phyloP scores from a whole-genome alignment of 2,113 vertebrate genomes.

The Lamprologus speciosus region DNA sequence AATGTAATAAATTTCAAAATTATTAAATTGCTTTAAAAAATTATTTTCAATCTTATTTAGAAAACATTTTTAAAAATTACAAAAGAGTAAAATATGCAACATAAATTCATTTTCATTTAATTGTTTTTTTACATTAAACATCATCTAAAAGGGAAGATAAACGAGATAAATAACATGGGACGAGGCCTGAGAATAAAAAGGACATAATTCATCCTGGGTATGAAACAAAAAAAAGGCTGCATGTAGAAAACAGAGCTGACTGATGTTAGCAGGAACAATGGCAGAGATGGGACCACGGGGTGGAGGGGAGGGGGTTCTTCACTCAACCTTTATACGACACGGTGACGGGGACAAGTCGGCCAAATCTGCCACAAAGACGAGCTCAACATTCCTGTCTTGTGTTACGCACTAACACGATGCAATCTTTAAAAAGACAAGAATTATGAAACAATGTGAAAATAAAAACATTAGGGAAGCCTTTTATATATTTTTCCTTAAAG shows the following conservation, averaged over 20 bases:
- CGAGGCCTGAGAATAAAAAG: background rate
- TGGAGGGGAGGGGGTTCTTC: background rate
- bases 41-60: background rate
- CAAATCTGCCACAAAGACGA: slow-evolving; percentile 26
- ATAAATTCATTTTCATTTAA: background rate
- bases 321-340: slow-evolving; percentile 6
- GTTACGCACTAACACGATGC: background rate
- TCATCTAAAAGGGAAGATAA: background rate
- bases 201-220: background rate
- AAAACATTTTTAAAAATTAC: background rate
- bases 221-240: background rate
- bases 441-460: background rate
- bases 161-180: background rate
- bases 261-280: slow-evolving; percentile 20
- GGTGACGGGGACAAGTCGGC: background rate
- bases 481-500: background rate
- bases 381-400: background rate
- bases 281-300: background rate
- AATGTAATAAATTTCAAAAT: background rate
- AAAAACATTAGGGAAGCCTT: background rate
- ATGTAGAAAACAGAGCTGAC: background rate
- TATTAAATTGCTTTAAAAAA: background rate
- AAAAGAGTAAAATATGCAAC: background rate
- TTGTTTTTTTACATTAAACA: background rate
- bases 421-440: background rate